Base-by-base conservation (phyloP, 2,113 vertebrate genomes). In the Oreocharis arfaki region DNA sequence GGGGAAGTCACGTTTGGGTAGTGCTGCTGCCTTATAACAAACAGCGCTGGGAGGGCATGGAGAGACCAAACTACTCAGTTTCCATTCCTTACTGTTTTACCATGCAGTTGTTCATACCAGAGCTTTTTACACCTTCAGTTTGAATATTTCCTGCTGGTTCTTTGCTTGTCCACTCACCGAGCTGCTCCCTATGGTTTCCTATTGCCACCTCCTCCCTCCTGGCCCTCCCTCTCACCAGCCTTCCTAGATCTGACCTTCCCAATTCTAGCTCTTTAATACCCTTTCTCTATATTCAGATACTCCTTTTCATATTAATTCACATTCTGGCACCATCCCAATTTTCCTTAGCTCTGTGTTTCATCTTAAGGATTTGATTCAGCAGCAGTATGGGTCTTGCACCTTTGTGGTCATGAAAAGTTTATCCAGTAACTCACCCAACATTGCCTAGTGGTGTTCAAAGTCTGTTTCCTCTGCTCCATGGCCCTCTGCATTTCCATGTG, bases 131-230 rank as follows among this genome's bases (percentile, higher is more conserved):
- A n/a, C 52, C 35, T 65, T 73, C 49, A 24, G 14, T 73, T 73
- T 76, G n/a, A 68, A 22, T 64, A 64, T 75, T 82, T 37, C 32
- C 64, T 82, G 33, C 64, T 49, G 28, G 26, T 76, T 79, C 2
- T 0, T 67, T 68, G 24, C 50, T 44, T 75, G 11, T 74, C 52
- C 52, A 7, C n/a, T 89, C 65, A 56, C 37, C 0, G 1, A 73
- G 32, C 28, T 92, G 60, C 42, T 77, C 26, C 37, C 32, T 52
- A 19, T 0, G 0, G 11, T 33, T 74, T 42, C 3, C 1, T 26
- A 1, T 41, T 26, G 24, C 57, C 28, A 24, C 39, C 46, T 71
- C 23, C 42, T 67, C 63, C 24, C 10, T 89, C 21, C 27, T 32
- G 27, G 18, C 16, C 32, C 15, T 91, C 20, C 16, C 9, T 73